Conservation (phyloP, 2,888 invertebrate species). For the Marronus borbonicus region DNA sequence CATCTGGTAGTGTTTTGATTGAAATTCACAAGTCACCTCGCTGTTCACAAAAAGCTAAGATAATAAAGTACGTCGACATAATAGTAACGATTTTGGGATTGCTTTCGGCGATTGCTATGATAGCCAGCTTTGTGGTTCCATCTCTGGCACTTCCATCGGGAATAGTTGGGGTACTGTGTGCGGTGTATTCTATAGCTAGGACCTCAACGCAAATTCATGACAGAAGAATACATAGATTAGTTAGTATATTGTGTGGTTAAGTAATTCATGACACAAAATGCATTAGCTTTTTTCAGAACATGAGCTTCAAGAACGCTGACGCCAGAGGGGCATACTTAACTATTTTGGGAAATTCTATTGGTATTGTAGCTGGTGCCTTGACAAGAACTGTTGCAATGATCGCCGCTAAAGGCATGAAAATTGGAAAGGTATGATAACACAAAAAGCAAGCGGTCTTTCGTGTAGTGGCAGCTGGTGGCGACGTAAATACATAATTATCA, state of each 20-base stretch:
- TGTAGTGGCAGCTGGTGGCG: no score
- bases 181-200: constrained; percentile 72
- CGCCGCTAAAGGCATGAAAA: constrained; percentile 67
- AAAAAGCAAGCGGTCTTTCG: no score
- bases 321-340: constrained; percentile 76
- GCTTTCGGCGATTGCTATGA: constrained; percentile 62
- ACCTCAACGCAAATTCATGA: constrained; percentile 71
- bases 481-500: no score
- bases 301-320: constrained; percentile 73
- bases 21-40: constrained; percentile 64
- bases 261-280: background rate
- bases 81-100: constrained; percentile 66
- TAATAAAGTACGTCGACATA: constrained; percentile 62
- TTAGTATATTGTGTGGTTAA: constrained; percentile 57
- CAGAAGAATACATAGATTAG: constrained; percentile 72
- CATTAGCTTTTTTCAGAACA: constrained; percentile 52
- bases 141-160: constrained; percentile 34
- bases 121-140: constrained; percentile 62
- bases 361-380: constrained; percentile 74
- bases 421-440: constrained; percentile 69
- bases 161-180: constrained; percentile 35
- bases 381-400: constrained; percentile 54
- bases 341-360: constrained; percentile 74
- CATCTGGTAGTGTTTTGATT: constrained; percentile 58
- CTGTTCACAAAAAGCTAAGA: constrained; percentile 60